A percentile compares a stretch with the other conserved stretches of the same genome.
phyloP scores from a whole-genome alignment of 2,888 invertebrate genomes.

The Noctua pronuba region DNA sequence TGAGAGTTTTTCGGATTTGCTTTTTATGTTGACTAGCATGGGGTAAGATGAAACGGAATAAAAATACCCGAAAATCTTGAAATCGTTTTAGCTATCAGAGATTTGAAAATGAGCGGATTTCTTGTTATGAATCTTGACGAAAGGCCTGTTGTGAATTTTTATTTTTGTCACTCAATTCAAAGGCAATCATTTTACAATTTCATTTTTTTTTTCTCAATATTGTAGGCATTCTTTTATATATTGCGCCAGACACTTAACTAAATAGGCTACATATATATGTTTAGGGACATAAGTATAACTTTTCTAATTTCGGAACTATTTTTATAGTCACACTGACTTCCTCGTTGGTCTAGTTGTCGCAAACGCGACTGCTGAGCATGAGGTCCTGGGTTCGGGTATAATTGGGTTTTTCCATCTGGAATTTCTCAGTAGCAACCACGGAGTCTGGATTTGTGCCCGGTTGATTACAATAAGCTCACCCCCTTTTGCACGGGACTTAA shows the following conservation, averaged over 20 bases:
- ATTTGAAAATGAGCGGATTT: not conserved
- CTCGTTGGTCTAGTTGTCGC: too few relatives aligned
- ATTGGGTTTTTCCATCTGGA: too few relatives aligned
- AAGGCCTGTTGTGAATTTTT: not conserved
- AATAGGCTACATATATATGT: conserved; percentile 13
- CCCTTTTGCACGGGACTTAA: too few relatives aligned
- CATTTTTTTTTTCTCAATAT: too few relatives aligned
- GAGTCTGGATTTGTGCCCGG: too few relatives aligned
- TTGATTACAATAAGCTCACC: too few relatives aligned
- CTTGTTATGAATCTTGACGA: not conserved
- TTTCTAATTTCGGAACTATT: not conserved
- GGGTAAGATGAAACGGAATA: conserved; percentile 3
- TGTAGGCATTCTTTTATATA: not conserved
- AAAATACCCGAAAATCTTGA: conserved; percentile 8
- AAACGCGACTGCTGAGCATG: too few relatives aligned
- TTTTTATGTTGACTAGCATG: conserved; percentile 21
- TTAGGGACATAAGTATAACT: not conserved
- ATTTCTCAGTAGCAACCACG: too few relatives aligned
- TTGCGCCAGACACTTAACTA: conserved; percentile 7
- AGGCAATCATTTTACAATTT: too few relatives aligned
- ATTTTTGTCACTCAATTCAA: conserved; percentile 7
- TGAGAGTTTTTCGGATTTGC: conserved; percentile 41
- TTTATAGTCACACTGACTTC: not conserved
- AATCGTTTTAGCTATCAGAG: not conserved
- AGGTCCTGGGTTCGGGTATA: too few relatives aligned